Conservation (phyloP, 1,140 invertebrate genomes). For the Listronotus bonariensis region DNA sequence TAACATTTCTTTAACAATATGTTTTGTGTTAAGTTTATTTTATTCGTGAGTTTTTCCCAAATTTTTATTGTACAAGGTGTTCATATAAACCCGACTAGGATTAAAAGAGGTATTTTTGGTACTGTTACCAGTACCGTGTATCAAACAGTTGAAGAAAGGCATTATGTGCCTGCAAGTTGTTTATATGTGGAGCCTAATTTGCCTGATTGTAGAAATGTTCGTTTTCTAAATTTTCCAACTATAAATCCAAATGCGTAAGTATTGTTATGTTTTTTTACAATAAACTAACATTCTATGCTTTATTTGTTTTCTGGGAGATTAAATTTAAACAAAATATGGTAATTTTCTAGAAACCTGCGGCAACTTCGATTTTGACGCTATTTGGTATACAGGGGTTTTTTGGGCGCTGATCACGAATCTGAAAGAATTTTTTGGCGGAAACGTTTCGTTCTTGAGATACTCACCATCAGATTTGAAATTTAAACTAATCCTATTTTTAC, state of each 20-base stretch:
- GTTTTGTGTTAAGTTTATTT: neutral
- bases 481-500: too few relatives aligned
- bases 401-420: too few relatives aligned
- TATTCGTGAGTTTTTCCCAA: neutral
- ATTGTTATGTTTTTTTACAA: too few relatives aligned
- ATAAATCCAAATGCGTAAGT: conserved; percentile 37
- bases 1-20: neutral
- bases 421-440: too few relatives aligned
- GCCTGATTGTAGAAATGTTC: conserved; percentile 47
- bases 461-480: too few relatives aligned
- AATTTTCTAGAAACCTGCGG: too few relatives aligned
- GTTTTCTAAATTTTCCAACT: conserved; percentile 47
- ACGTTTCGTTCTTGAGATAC: too few relatives aligned
- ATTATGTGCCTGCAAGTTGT: conserved; percentile 49
- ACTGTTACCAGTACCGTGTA: conserved; percentile 46
- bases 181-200: conserved; percentile 47
- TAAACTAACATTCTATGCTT: too few relatives aligned
- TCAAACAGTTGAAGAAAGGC: conserved; percentile 40
- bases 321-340: too few relatives aligned
- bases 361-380: too few relatives aligned
- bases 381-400: too few relatives aligned
- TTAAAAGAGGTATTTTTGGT: conserved; percentile 24
- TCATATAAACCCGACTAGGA: conserved; percentile 13
- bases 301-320: too few relatives aligned
- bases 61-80: neutral